Evolutionary conservation across 2,113 vertebrate species (phyloP).

Genomic region (Ivindomyrus marchei): DNA sequence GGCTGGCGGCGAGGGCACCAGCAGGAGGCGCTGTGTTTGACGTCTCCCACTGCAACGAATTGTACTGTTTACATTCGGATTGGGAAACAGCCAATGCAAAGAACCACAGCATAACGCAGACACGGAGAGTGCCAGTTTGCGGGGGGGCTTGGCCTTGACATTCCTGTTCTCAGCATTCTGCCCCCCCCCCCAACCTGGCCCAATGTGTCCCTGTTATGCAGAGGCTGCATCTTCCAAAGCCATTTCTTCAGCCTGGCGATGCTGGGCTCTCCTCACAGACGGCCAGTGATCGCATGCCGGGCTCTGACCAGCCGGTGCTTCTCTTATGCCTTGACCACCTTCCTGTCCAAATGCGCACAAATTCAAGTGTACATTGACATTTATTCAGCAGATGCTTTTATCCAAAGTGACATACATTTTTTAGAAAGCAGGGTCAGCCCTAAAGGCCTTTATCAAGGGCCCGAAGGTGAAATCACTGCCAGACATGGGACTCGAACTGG

Average conservation of each 20-base stretch:
- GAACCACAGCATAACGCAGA: not conserved
- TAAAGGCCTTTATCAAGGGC: not conserved
- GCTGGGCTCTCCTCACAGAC: not conserved
- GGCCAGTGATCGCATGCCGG: not conserved
- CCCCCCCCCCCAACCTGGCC: not conserved
- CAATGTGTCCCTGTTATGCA: not conserved
- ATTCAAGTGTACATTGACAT: not conserved
- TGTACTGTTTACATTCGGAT: not conserved
- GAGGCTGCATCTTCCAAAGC: not conserved
- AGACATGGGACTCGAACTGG: not conserved
- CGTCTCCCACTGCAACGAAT: not conserved
- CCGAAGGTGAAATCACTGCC: not conserved
- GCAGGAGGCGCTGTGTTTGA: not conserved
- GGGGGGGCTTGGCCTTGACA: not conserved
- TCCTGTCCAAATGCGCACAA: not conserved
- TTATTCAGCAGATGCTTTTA: not conserved
- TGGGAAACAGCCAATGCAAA: not conserved
- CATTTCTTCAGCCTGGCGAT: not conserved
- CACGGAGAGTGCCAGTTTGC: not conserved
- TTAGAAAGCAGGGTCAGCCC: not conserved
- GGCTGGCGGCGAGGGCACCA: not conserved
- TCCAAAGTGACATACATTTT: not conserved
- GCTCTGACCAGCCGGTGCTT: not conserved
- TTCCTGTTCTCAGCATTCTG: not conserved
- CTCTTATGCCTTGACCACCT: not conserved